These are phyloP conservation scores for Sycobia sp. DNA, from an alignment of 1,140 invertebrate species.

Conservation along the genomic window DNA sequence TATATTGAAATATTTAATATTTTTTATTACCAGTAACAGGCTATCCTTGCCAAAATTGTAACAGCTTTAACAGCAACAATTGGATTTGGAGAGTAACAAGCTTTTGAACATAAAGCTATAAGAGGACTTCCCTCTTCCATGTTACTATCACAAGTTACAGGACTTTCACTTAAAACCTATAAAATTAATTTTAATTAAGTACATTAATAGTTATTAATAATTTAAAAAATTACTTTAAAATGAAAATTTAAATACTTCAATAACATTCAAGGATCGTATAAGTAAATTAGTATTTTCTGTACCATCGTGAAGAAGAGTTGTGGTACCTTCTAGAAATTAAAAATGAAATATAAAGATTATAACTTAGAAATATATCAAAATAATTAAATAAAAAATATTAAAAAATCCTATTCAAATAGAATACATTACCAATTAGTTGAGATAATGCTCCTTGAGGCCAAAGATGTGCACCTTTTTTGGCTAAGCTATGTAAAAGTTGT, in stretches of 20 bases:
- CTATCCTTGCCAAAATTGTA: slow-evolving; percentile 69
- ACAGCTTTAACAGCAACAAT: slow-evolving; percentile 72
- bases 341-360: slow-evolving; percentile 5
- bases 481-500: slow-evolving; percentile 76
- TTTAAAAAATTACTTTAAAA: slow-evolving; percentile 7
- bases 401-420: slow-evolving; percentile 14
- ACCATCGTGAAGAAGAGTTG: slow-evolving; percentile 53
- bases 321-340: slow-evolving; percentile 51
- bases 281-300: slow-evolving; percentile 54
- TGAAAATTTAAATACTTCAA: slow-evolving; percentile 47
- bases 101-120: slow-evolving; percentile 53
- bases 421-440: slow-evolving; percentile 62
- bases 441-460: slow-evolving; percentile 78
- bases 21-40: slow-evolving; percentile 67
- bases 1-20: slow-evolving; percentile 8
- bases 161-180: slow-evolving; percentile 56
- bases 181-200: slow-evolving; percentile 5
- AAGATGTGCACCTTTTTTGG: slow-evolving; percentile 77
- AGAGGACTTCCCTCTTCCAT: slow-evolving; percentile 56
- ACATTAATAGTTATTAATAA: no score
- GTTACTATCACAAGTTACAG: slow-evolving; percentile 57
- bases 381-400: slow-evolving; percentile 10
- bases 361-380: background rate
- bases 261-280: slow-evolving; percentile 57
- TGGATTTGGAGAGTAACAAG: slow-evolving; percentile 68